phyloP scores from a whole-genome alignment of 2,797 vertebrate species.

The Siniperca undulata region DNA sequence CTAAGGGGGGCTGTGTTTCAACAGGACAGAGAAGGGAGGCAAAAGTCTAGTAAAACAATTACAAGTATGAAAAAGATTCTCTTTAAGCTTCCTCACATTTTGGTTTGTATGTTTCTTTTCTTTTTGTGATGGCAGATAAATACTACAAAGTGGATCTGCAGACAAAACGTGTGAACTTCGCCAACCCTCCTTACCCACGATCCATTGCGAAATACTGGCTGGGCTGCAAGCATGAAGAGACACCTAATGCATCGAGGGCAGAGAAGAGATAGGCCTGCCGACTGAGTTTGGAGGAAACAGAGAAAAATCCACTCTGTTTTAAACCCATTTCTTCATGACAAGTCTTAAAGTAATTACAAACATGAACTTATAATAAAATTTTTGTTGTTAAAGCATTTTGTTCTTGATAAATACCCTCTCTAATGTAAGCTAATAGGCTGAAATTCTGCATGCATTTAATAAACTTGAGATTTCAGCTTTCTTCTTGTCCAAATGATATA shows the following conservation, averaged over 20 bases:
- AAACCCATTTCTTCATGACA: conserved; percentile 2
- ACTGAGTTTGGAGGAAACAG: neutral
- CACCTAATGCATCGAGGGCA: conserved; percentile 38
- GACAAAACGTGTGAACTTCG: conserved; percentile 86
- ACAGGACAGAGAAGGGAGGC: neutral
- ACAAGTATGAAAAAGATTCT: neutral
- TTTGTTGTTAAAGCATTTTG: conserved; percentile 15
- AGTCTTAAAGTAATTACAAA: conserved; percentile 7
- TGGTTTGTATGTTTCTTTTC: conserved; percentile 27
- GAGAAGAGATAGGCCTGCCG: conserved; percentile 76
- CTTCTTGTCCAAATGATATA: neutral
- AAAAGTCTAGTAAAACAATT: neutral
- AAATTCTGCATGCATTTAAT: conserved; percentile 35
- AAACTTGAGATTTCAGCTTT: conserved; percentile 33
- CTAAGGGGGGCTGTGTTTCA: neutral
- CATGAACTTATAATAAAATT: neutral
- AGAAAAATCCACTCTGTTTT: neutral
- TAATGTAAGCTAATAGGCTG: neutral
- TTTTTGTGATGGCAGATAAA: conserved; percentile 86
- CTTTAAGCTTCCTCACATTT: neutral
- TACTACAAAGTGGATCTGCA: conserved; percentile 93
- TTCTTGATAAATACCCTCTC: neutral
- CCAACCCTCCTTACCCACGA: conserved; percentile 91
- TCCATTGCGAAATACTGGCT: conserved; percentile 95
- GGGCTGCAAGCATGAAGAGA: conserved; percentile 84